These are phyloP conservation scores for Coturnix japonica DNA, from an alignment of 2,113 vertebrate genomes.

Conservation along the genomic window DNA sequence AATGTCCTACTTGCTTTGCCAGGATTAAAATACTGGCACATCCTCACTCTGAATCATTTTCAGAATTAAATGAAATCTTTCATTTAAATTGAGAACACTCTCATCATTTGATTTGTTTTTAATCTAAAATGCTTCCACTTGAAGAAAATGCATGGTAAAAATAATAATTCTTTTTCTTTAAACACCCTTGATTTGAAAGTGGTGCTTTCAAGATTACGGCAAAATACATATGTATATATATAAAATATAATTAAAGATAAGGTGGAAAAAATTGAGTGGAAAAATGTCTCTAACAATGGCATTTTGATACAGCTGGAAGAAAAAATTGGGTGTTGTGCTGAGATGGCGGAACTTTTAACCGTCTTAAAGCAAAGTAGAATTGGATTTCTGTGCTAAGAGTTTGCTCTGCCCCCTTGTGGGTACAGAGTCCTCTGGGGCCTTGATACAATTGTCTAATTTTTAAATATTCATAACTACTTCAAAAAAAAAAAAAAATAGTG, in stretches of 20 bases:
- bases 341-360: neutral
- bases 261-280: neutral
- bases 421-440: neutral
- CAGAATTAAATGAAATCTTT: neutral
- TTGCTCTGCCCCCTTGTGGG: slow-evolving; percentile 69
- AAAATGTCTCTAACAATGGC: neutral
- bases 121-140: neutral
- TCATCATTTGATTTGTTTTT: neutral
- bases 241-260: neutral
- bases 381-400: slow-evolving; percentile 36
- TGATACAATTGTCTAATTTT: neutral
- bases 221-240: neutral
- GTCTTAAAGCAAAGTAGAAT: neutral
- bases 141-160: neutral
- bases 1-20: neutral
- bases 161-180: neutral
- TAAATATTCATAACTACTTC: neutral
- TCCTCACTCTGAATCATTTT: neutral
- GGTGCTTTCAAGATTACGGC: neutral
- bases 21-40: neutral
- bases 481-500: neutral
- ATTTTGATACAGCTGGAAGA: neutral
- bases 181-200: neutral
- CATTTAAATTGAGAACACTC: neutral
- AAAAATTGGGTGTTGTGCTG: neutral